Evolutionary conservation across 30 jellyfish, hydroid and myxozoan species (phyloP).

Genomic region (Cassiopea xamachana): DNA sequence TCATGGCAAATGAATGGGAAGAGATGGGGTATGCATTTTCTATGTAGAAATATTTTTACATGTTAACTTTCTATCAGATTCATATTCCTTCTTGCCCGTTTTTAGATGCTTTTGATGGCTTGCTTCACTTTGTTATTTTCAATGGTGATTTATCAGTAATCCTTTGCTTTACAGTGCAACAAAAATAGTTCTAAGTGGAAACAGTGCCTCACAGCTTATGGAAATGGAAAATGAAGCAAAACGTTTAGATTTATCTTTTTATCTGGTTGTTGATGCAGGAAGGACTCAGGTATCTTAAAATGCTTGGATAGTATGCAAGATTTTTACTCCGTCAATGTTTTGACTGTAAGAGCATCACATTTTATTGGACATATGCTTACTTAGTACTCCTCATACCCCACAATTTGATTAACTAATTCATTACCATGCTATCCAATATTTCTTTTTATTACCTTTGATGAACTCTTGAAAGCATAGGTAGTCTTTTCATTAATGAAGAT

Average conservation of each 20-base stretch:
- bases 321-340: background rate
- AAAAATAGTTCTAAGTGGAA: slow-evolving; percentile 67
- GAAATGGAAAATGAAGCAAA: slow-evolving; percentile 70
- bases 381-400: too few relatives aligned
- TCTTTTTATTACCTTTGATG: too few relatives aligned
- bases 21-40: slow-evolving; percentile 48
- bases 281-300: slow-evolving; percentile 66
- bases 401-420: too few relatives aligned
- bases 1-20: slow-evolving; percentile 50
- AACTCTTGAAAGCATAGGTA: too few relatives aligned
- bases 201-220: slow-evolving; percentile 63
- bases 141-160: background rate
- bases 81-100: background rate
- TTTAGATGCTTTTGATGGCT: background rate
- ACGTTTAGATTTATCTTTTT: slow-evolving; percentile 33
- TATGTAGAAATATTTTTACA: background rate
- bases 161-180: slow-evolving; percentile 48
- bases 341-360: background rate
- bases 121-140: background rate
- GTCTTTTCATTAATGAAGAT: too few relatives aligned
- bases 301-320: background rate
- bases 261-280: slow-evolving; percentile 83
- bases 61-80: background rate
- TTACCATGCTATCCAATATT: too few relatives aligned
- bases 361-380: too few relatives aligned